A percentile compares a stretch with the other conserved stretches of the same genome.
Evolutionary conservation across 2,797 vertebrate species (phyloP).

Genomic region (Molossus alvarezi): DNA sequence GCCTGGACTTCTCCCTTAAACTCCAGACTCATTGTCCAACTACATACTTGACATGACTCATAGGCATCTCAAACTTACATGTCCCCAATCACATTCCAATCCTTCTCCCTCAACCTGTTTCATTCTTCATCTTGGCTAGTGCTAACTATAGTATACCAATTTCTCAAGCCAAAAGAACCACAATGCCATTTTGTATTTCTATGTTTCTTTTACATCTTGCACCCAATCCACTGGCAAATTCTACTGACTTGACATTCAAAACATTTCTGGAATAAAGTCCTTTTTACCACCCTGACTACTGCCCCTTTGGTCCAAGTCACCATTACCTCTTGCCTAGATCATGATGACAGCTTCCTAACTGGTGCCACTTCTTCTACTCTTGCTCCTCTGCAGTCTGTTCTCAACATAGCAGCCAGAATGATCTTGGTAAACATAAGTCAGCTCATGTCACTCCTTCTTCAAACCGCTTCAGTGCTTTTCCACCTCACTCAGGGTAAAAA

Average conservation of each 20-base stretch:
- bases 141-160: neutral
- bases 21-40: neutral
- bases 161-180: conserved; percentile 16
- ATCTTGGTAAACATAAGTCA: neutral
- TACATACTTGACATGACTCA: neutral
- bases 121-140: neutral
- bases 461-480: neutral
- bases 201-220: neutral
- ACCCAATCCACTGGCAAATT: neutral
- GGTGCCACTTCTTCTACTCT: neutral
- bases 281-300: neutral
- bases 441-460: neutral
- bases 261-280: neutral
- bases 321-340: neutral
- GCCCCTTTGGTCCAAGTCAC: neutral
- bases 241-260: neutral
- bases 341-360: neutral
- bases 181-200: neutral
- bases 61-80: neutral
- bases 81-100: neutral
- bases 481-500: neutral
- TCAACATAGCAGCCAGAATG: too few relatives aligned
- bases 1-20: neutral
- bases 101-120: neutral
- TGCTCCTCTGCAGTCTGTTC: neutral